These are phyloP conservation scores for Sceliomorpha sp. DNA, from an alignment of 2,888 invertebrate genomes.

Conservation along the genomic window DNA sequence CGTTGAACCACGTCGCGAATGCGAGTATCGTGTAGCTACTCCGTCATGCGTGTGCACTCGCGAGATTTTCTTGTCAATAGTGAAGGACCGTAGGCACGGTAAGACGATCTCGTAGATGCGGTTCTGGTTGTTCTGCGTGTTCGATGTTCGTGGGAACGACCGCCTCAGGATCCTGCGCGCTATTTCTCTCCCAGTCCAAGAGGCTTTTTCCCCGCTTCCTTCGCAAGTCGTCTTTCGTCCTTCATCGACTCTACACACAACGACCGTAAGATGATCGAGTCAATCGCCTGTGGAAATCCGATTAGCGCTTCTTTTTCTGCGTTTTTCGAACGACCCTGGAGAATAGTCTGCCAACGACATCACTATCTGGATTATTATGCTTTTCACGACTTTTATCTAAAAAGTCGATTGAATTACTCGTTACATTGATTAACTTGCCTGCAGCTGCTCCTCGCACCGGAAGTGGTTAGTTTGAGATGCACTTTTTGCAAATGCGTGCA, in stretches of 20 bases:
- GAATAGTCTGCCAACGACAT: constrained; percentile 15
- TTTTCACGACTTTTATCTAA: background rate
- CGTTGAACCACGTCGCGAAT: constrained; percentile 29
- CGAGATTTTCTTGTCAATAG: constrained; percentile 54
- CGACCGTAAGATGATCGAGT: constrained; percentile 50
- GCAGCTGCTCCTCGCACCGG: too few relatives aligned
- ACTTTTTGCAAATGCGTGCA: too few relatives aligned
- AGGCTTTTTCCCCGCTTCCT: constrained; percentile 38
- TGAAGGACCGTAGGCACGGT: constrained; percentile 42
- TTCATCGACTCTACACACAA: constrained; percentile 35
- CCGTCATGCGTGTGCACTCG: constrained; percentile 44
- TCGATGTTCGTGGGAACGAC: constrained; percentile 54
- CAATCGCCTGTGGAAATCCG: constrained; percentile 46
- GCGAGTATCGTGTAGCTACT: constrained; percentile 34
- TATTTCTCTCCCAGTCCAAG: constrained; percentile 40
- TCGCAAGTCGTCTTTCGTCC: constrained; percentile 36
- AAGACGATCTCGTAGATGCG: constrained; percentile 53
- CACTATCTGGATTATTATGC: background rate
- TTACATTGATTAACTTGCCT: too few relatives aligned
- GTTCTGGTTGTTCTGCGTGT: constrained; percentile 54
- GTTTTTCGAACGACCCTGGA: constrained; percentile 19
- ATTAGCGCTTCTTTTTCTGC: constrained; percentile 23
- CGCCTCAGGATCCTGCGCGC: constrained; percentile 42
- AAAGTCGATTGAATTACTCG: too few relatives aligned
- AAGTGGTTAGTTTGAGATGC: too few relatives aligned